Evolutionary conservation across 2,113 vertebrate species (phyloP), one percentile per base, ranked within the genome.

Genomic region (Centrocercus urophasianus): DNA sequence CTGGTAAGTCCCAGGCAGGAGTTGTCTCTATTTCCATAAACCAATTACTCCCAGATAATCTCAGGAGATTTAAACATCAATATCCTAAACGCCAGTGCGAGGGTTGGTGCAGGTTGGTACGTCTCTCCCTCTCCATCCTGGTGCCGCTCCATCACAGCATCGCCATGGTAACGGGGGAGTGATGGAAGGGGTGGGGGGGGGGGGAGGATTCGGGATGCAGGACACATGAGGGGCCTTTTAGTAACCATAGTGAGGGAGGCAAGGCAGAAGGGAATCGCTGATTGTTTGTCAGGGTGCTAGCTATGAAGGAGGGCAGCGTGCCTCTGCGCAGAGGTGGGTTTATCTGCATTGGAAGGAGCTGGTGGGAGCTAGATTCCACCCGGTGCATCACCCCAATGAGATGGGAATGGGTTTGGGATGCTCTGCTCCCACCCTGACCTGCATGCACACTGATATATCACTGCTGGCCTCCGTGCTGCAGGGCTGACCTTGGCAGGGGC

Each of bases 1-100:
- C 10, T 13, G 79, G 66, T 42, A 74, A 73, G 73, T 83, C 72
- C 75, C 19, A 59, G 0, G 5, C 60, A 57, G 81, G 78, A 96
- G 20, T 69, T 79, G 70, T 89, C 73, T 77, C 81, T 75, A 96
- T 97, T 97, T 97, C 97, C 97, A 97, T 96, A 98, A 97, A 97
- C 95, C 96, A 97, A 96, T 97, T 96, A 96, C 77, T 63, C 36
- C 54, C 73, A 57, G 88, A 84, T 91, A 79, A 95, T 95, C 97
- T 95, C 88, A 1, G 71, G 96, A 95, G 95, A 78, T 89, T 83
- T 88, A 90, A 86, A 66, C 90, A 76, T 94, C 91, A 80, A 91
- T 95, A 96, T 95, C 96, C 92, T 83, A 86, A 84, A 93, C 19
- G 65, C 64, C 90, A 61, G 74, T 83, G 42, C 28, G 80, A 95